Base-by-base conservation (phyloP, 2,888 invertebrate species). In the Cistogaster globosa region DNA sequence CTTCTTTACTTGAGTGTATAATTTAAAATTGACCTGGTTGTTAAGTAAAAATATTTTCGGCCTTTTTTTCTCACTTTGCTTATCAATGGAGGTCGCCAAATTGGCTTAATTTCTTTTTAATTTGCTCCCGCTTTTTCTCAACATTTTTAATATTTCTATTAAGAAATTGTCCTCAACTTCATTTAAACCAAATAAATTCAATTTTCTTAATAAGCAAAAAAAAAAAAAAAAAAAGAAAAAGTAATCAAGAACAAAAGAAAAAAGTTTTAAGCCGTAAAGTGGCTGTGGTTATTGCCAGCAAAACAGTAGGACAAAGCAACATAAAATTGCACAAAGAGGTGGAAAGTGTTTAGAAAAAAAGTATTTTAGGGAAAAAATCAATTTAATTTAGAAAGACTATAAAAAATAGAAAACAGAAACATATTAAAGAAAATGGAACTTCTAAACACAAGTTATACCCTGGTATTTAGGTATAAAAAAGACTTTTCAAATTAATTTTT, bases 71-170 rank as follows among this genome's bases (percentile, higher is more conserved):
- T 38, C 48, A 42, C 9, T 14, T 1, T 36, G 16, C 18, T 45
- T 48, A 11, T 57, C 20, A 80, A 84, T 81, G 18, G 72, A 80
- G 84, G 74, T 81, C 77, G 78, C 69, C 89, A 91, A 91, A 91
- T 91, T 91, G 91, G 91, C 90, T 91, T 91, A 91, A 91, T 91
- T 91, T 91, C 90, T 91, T 91, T 91, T 91, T 91, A 91, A 91
- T 91, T 91, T 91, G 89, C 90, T 91, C 87, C 89, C 89, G 88
- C 87, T 88, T 81, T 78, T 67, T 53, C 8, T 18, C 14, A 14
- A 42, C 12, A 12, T 42, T 48, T 78, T 69, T 45, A n/a, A 63
- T 26, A 32, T 26, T 74, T 67, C 74, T 80, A 74, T 80, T 80
- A 67, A 53, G 65, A 71, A 77, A 77, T 67, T 76, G 82, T 71